A percentile compares a stretch with the other conserved stretches of the same genome.
Evolutionary conservation across 2,113 vertebrate species (phyloP).

Genomic region (Camelus bactrianus): DNA sequence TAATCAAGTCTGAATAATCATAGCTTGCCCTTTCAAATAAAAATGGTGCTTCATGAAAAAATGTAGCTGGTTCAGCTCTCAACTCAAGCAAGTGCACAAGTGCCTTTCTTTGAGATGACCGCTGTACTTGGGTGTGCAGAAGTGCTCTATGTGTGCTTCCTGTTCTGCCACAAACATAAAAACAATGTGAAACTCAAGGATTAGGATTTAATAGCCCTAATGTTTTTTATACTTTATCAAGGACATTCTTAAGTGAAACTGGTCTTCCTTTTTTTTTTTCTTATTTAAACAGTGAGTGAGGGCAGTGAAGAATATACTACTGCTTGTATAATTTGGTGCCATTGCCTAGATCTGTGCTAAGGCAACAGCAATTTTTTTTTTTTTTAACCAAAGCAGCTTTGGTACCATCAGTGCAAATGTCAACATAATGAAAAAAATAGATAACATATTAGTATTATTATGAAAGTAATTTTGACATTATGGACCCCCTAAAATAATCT

Average conservation of each 20-base stretch:
- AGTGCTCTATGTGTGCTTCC: background rate
- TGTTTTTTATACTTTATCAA: background rate
- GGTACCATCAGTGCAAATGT: background rate
- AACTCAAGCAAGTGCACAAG: background rate
- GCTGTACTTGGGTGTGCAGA: rapidly evolving
- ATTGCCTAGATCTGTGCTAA: background rate
- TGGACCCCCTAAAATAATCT: background rate
- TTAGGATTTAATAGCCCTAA: background rate
- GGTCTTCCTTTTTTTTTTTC: background rate
- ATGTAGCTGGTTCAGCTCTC: background rate
- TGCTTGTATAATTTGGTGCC: background rate
- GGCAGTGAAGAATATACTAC: background rate
- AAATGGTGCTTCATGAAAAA: background rate
- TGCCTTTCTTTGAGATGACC: background rate
- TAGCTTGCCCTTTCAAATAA: conserved; percentile 14
- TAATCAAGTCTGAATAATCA: conserved; percentile 43
- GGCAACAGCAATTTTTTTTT: background rate
- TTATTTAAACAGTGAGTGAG: background rate
- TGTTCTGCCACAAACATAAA: background rate
- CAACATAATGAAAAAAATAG: background rate
- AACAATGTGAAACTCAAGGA: background rate
- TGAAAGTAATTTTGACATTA: conserved; percentile 37
- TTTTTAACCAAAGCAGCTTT: background rate
- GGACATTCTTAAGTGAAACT: background rate
- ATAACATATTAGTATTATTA: background rate